Evolutionary conservation across 2,113 vertebrate genomes (phyloP).

Genomic region (Mola mola): DNA sequence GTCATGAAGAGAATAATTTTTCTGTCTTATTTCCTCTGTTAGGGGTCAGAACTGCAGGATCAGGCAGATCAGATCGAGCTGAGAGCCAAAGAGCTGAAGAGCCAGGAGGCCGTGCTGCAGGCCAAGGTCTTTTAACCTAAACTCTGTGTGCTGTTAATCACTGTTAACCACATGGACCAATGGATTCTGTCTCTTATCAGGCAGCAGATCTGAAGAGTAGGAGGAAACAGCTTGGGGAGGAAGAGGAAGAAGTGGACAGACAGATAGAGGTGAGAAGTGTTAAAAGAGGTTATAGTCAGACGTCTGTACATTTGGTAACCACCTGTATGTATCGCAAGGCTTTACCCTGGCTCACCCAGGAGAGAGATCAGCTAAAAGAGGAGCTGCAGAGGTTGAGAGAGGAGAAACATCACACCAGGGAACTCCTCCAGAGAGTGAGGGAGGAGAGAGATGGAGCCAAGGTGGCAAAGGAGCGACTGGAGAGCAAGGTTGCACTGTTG

Average conservation of each 20-base stretch:
- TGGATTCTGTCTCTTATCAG: conserved; percentile 63
- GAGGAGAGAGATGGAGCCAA: conserved; percentile 80
- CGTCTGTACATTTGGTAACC: too few species aligned
- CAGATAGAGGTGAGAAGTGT: conserved; percentile 56
- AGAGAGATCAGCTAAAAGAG: conserved; percentile 77
- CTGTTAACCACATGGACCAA: neutral
- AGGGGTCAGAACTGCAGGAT: conserved; percentile 85
- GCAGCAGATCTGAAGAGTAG: conserved; percentile 80
- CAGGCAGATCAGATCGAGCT: conserved; percentile 79
- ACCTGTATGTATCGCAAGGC: conserved; percentile 35
- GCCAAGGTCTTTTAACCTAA: conserved; percentile 76
- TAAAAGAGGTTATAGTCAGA: neutral
- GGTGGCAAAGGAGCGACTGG: conserved; percentile 80
- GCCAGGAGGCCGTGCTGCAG: conserved; percentile 78
- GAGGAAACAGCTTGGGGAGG: conserved; percentile 79
- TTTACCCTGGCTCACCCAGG: conserved; percentile 70
- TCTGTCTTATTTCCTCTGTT: neutral
- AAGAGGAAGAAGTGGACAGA: conserved; percentile 73
- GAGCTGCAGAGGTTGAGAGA: conserved; percentile 79
- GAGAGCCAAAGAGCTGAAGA: conserved; percentile 78
- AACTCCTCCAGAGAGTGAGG: conserved; percentile 65
- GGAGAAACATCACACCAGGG: conserved; percentile 66
- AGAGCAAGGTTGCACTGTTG: conserved; percentile 82
- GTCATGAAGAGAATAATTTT: too few species aligned
- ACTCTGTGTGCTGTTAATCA: neutral